A percentile compares a stretch with the other conserved stretches of the same genome.
Evolutionary conservation across 2,797 vertebrate species (phyloP).

Genomic region (Dendrocincla fuliginosa): DNA sequence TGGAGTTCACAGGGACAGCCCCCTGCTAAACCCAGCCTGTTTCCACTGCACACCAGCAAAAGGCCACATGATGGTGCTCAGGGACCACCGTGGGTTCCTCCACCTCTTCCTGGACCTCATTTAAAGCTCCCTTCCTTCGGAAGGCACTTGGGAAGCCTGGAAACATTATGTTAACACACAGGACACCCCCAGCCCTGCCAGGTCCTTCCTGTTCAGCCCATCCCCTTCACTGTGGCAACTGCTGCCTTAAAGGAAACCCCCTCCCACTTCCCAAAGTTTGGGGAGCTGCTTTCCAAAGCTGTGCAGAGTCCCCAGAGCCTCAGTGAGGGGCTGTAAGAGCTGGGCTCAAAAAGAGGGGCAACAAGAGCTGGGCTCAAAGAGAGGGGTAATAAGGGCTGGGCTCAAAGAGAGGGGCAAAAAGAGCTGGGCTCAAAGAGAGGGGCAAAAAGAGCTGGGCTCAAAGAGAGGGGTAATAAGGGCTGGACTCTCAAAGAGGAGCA

Average conservation of each 20-base stretch:
- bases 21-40: neutral
- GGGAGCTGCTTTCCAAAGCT: neutral
- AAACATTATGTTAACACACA: rapidly evolving
- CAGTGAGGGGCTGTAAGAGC: rapidly evolving
- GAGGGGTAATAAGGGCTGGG: too few relatives aligned
- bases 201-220: neutral
- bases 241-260: neutral
- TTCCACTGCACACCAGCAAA: neutral
- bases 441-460: too few relatives aligned
- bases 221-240: neutral
- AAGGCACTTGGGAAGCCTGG: neutral
- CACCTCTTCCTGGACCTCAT: neutral
- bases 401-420: too few relatives aligned
- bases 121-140: neutral
- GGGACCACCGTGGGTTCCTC: neutral
- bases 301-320: neutral
- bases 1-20: neutral
- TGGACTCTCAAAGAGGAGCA: too few relatives aligned
- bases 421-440: too few relatives aligned
- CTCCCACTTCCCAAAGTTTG: rapidly evolving
- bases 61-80: rapidly evolving
- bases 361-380: rapidly evolving
- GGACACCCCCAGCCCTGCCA: neutral
- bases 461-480: too few relatives aligned
- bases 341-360: neutral